Evolutionary conservation across 2,113 vertebrate species (phyloP), one percentile per base, ranked within the genome.

Genomic region (Hippoglossus stenolepis): DNA sequence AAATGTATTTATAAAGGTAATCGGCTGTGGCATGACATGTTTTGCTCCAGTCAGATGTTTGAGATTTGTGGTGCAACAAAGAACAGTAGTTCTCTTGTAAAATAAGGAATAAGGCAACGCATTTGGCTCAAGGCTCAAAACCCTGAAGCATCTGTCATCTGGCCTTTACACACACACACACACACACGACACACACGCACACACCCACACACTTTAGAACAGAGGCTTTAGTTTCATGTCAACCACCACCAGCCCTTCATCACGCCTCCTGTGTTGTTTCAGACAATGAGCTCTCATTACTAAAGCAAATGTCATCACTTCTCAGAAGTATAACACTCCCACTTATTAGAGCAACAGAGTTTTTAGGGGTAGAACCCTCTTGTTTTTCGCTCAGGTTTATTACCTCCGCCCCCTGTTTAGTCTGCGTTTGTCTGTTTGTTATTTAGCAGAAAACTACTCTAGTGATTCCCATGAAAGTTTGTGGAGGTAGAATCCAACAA

Each of bases 101-200:
- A 66, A 73, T 68, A 73, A 47, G 24, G 58, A 57, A 51, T 49
- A 56, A 82, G 47, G 54, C 17, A 53, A 69, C 15, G 43, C 51
- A 31, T 70, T 65, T 0, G 7, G 62, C 62, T 75, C 5, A 28
- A 58, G n/a, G 24, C 56, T 20, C 35, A 38, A 24, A 81, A 72
- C 53, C 58, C 64, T 12, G 40, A 75, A 68, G 57, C 35, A 59
- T 70, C 61, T 73, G 66, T 85, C 68, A 60, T 69, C 67, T 61
- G 3, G n/a, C 51, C n/a, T 11, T 3, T 31, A 21, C 53, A 21
- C 53, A 14, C n/a, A 10, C 53, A 49, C 47, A 47, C 43, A 43
- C 40, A 43, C 40, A 47, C 43, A n/a, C n/a, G n/a, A 47, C 45
- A 47, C 45, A 17, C 14, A 47, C 45, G 4, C 14, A 47, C 45